Evolutionary conservation across 2,113 vertebrate genomes (phyloP), one percentile per base, ranked within the genome.

Genomic region (Cephalopholis sonnerati): DNA sequence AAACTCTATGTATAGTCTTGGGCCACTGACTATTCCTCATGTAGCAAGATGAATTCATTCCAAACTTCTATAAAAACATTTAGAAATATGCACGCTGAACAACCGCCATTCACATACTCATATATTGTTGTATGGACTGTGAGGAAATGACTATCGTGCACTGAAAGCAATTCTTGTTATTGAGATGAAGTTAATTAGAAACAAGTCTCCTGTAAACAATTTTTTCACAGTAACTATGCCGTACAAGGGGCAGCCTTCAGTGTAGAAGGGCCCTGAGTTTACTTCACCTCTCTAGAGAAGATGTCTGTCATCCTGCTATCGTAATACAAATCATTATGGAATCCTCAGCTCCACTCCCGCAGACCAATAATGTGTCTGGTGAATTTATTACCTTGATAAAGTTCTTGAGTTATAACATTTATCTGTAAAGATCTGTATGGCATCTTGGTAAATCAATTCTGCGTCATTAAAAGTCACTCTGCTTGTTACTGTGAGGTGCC

Each of bases 381-480:
- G 57, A 89, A 90, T 87, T 41, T 75, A 81, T 82, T 87, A 75
- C 62, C 55, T 75, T 82, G 62, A 65, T 77, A 61, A 79, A 84
- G 57, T 87, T 93, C 48, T 61, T 32, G n/a, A 81, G 44, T 74
- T 80, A 39, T 59, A 78, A 66, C 64, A 22, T 57, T 82, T 82
- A 91, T 91, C 84, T 85, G 36, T 54, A 71, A 77, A 82, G 64
- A 90, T 84, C 84, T 80, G 69, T 75, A 62, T 74, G 59, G 61
- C 58, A 51, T 88, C 84, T 86, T 68, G 22, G 73, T 57, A 22
- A 91, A 94, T 92, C 87, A 87, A 92, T 91, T 83, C 64, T 87
- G 36, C 84, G 85, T 87, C 85, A 85, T 92, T 93, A 92, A 93
- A 93, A 87, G 89, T 91, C 79, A 86, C 69, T 84, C 84, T 86